phyloP scores from a whole-genome alignment of 35 echinoderm and acorn worm species.

The Holothuria glaberrima region DNA sequence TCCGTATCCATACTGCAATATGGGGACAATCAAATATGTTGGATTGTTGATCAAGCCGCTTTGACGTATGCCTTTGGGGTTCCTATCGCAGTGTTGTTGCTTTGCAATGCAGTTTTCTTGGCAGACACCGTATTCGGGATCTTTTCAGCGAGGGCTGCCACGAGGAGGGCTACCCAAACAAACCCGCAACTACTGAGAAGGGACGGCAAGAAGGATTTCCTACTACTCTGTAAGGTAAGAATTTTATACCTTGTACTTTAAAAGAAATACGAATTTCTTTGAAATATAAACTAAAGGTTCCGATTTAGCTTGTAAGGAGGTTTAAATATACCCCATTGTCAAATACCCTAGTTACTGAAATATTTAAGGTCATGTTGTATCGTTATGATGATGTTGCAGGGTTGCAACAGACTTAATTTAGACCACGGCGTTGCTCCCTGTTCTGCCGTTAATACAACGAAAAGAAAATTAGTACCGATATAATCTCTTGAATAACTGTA shows the following conservation, averaged over 20 bases:
- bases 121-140: slow-evolving; percentile 38
- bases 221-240: slow-evolving; percentile 24
- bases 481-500: no score
- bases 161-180: neutral
- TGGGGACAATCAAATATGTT: slow-evolving; percentile 2
- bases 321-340: no score
- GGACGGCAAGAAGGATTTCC: slow-evolving; percentile 28
- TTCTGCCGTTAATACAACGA: no score
- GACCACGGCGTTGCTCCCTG: no score
- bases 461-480: no score
- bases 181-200: neutral
- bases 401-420: no score
- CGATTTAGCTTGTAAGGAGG: no score
- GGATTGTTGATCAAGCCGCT: neutral
- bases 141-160: neutral
- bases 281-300: neutral
- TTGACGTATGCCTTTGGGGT: slow-evolving; percentile 4
- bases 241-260: neutral
- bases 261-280: neutral
- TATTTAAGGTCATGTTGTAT: no score
- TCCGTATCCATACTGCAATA: neutral
- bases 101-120: slow-evolving; percentile 3
- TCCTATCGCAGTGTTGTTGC: neutral
- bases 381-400: no score
- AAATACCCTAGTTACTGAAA: no score